These are phyloP conservation scores for Stomorhina lunata DNA, from an alignment of 2,888 invertebrate species.

Conservation along the genomic window DNA sequence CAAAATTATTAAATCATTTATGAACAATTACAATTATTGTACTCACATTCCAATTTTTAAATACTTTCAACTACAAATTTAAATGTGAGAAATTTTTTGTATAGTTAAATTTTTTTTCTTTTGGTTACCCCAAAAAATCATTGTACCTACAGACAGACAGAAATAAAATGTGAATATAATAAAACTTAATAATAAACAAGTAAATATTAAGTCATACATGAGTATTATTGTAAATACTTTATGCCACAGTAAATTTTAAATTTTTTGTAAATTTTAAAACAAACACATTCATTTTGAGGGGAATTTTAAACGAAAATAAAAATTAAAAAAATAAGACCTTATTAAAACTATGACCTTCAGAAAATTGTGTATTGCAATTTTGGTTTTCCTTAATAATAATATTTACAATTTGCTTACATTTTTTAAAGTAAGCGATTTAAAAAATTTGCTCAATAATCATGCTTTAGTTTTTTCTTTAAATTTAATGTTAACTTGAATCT, in stretches of 20 bases:
- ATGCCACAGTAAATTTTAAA: not conserved
- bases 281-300: not conserved
- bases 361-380: constrained; percentile 22
- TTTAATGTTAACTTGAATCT: constrained; percentile 47
- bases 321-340: constrained; percentile 23
- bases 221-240: too few relatives aligned
- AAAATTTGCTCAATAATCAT: constrained; percentile 10
- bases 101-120: not conserved
- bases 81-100: not conserved
- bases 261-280: not conserved
- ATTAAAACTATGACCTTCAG: constrained; percentile 47
- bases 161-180: not conserved
- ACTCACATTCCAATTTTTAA: not conserved
- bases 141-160: not conserved
- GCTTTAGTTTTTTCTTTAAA: too few relatives aligned
- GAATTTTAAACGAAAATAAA: not conserved
- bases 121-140: not conserved
- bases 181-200: not conserved
- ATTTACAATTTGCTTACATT: not conserved
- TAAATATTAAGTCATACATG: not conserved
- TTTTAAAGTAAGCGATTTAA: not conserved
- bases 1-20: not conserved
- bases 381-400: not conserved
- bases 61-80: not conserved
- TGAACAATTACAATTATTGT: not conserved